These are phyloP conservation scores for Diloba caeruleocephala DNA, from an alignment of 2,888 invertebrate genomes.

Conservation along the genomic window DNA sequence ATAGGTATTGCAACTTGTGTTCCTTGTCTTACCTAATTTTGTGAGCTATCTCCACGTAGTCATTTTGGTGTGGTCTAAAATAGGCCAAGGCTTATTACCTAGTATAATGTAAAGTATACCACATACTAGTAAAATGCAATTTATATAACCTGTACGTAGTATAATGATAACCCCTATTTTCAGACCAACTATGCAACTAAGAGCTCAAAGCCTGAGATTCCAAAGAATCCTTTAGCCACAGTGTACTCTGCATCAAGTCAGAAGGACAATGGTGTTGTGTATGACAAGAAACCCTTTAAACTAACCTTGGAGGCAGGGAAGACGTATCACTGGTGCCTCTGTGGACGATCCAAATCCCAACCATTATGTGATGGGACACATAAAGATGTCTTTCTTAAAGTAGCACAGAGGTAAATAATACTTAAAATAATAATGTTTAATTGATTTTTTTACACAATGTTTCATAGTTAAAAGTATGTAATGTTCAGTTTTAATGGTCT, in stretches of 20 bases:
- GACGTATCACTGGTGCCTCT: slow-evolving; percentile 97
- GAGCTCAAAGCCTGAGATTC: slow-evolving; percentile 88
- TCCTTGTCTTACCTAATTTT: too few species aligned
- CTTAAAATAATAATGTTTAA: too few species aligned
- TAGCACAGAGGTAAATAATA: slow-evolving; percentile 90
- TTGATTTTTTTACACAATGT: too few species aligned
- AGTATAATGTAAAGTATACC: too few species aligned
- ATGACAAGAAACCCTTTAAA: slow-evolving; percentile 97
- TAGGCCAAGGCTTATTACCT: too few species aligned
- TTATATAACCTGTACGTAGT: slow-evolving; percentile 3
- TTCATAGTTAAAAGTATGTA: too few species aligned
- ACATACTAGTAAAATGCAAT: neutral
- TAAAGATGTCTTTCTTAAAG: slow-evolving; percentile 92
- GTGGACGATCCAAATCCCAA: slow-evolving; percentile 97
- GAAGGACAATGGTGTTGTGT: slow-evolving; percentile 92
- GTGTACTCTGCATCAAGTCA: slow-evolving; percentile 91
- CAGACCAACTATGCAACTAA: slow-evolving; percentile 78
- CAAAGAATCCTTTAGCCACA: slow-evolving; percentile 90
- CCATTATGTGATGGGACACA: slow-evolving; percentile 99
- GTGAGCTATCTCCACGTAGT: too few species aligned
- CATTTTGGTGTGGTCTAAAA: too few species aligned
- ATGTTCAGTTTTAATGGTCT: too few species aligned
- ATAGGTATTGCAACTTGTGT: too few species aligned
- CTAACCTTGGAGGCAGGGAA: slow-evolving; percentile 92
- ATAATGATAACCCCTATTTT: slow-evolving; percentile 34